Conservation (phyloP, 2,888 invertebrate genomes). For the Keiferia lycopersicella region DNA sequence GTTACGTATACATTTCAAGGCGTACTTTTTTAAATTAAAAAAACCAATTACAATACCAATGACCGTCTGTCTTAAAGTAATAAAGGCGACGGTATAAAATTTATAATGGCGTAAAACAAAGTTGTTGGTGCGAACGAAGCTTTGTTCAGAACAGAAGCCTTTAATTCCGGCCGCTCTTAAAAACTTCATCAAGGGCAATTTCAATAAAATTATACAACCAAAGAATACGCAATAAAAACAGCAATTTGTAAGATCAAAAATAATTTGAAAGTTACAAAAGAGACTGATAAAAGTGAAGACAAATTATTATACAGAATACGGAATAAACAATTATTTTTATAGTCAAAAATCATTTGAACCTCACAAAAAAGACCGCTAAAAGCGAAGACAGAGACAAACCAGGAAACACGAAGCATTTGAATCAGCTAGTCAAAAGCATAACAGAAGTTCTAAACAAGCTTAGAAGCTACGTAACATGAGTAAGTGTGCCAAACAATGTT, state of each 20-base stretch:
- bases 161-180: background rate
- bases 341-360: background rate
- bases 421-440: background rate
- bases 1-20: background rate
- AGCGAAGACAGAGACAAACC: background rate
- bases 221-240: background rate
- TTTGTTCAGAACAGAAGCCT: slow-evolving; percentile 4
- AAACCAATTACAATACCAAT: background rate
- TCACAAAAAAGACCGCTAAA: background rate
- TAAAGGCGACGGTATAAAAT: background rate
- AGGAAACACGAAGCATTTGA: background rate
- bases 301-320: no score
- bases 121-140: background rate
- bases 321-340: background rate
- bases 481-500: slow-evolving; percentile 47
- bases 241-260: background rate
- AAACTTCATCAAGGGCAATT: slow-evolving; percentile 1
- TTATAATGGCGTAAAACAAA: slow-evolving; percentile 1
- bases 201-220: background rate
- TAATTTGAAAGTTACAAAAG: background rate
- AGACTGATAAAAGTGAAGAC: background rate
- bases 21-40: background rate
- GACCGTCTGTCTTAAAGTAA: background rate
- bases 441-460: slow-evolving; percentile 11
- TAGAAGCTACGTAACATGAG: slow-evolving; percentile 32